These are phyloP conservation scores for Heteractis magnifica DNA, from an alignment of 92 coral and sea anemone genomes.

Conservation along the genomic window DNA sequence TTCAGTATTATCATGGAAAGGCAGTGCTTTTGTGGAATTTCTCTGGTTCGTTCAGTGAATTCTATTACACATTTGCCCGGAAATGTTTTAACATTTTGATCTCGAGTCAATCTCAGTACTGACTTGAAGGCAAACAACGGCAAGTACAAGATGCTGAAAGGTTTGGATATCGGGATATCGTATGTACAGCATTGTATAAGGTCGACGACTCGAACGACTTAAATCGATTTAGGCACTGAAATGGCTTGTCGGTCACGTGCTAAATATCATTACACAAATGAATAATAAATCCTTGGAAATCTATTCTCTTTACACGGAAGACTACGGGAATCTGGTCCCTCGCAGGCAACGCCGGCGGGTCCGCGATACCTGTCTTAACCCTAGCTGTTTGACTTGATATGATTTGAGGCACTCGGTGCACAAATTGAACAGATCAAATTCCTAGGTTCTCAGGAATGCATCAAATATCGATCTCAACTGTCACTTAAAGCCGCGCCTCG, in stretches of 20 bases:
- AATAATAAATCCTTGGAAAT: background rate
- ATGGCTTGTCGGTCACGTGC: conserved; percentile 9
- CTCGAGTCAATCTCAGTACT: conserved; percentile 4
- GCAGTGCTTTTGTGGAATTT: background rate
- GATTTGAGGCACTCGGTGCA: conserved; percentile 2
- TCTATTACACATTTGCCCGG: conserved; percentile 6
- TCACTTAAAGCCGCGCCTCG: conserved; percentile 43
- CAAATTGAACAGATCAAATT: conserved; percentile 25
- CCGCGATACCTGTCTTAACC: background rate
- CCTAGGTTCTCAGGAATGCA: conserved; percentile 40
- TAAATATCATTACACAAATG: background rate
- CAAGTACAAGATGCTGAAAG: background rate
- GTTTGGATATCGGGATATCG: conserved; percentile 8
- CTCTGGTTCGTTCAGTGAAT: conserved; percentile 1
- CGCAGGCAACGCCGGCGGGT: background rate
- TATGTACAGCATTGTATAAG: background rate
- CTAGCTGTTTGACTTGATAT: conserved; percentile 2
- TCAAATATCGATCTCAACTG: conserved; percentile 26
- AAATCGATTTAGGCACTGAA: conserved; percentile 9
- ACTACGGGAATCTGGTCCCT: background rate
- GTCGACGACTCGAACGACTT: conserved; percentile 1
- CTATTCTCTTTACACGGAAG: background rate
- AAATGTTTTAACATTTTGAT: background rate
- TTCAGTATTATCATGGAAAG: background rate
- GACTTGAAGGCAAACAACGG: background rate